Percentiles rank a stretch among this genome's conserved stretches.
Evolutionary conservation across 2,113 vertebrate species (phyloP).

Genomic region (Isurus oxyrinchus): DNA sequence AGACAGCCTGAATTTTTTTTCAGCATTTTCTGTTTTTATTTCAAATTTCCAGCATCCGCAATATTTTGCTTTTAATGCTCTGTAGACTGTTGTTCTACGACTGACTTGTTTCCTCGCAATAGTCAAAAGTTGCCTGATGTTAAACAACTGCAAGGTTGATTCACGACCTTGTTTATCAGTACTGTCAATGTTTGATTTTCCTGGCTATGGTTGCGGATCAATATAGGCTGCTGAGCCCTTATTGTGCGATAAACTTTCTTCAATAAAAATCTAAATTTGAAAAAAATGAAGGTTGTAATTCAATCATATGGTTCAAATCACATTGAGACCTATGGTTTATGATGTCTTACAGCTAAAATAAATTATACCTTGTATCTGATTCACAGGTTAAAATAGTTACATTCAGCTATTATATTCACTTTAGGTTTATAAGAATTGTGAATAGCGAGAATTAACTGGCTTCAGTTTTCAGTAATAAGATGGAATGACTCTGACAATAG

Average conservation of each 20-base stretch:
- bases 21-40: too few species aligned
- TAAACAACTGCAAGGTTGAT: not conserved
- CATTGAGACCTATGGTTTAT: not conserved
- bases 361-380: not conserved
- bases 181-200: not conserved
- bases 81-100: not conserved
- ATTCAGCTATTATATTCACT: too few species aligned
- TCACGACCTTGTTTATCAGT: not conserved
- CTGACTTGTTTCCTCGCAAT: not conserved
- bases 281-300: not conserved
- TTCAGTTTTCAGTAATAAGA: not conserved
- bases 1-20: too few species aligned
- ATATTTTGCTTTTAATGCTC: not conserved
- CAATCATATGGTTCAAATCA: not conserved
- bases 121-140: not conserved
- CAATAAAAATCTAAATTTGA: constrained; percentile 11
- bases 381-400: not conserved
- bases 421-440: not conserved
- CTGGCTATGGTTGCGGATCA: not conserved
- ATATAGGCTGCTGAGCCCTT: not conserved
- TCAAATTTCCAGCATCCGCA: too few species aligned
- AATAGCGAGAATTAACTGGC: not conserved
- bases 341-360: not conserved
- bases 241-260: not conserved
- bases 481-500: not conserved